These are phyloP conservation scores for Nymphalis urticae DNA, from an alignment of 2,888 invertebrate species.

Conservation along the genomic window DNA sequence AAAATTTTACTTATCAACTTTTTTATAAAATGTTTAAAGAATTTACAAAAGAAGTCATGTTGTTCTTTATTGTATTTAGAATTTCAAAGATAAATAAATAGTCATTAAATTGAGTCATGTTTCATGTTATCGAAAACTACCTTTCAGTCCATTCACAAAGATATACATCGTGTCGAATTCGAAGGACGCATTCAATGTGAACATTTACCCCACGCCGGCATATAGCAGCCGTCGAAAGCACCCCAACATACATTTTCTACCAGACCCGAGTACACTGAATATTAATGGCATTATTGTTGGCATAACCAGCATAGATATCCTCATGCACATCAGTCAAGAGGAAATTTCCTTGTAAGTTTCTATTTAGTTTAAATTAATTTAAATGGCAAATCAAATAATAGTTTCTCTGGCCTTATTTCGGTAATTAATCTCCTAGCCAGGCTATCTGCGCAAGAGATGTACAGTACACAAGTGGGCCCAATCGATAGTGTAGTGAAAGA, in stretches of 20 bases:
- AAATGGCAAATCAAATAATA: not conserved
- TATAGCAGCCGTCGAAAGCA: constrained; percentile 81
- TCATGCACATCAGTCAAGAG: constrained; percentile 90
- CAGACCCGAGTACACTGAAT: constrained; percentile 91
- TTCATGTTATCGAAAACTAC: no score
- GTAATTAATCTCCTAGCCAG: no score
- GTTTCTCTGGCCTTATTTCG: no score
- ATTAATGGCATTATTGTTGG: constrained; percentile 89
- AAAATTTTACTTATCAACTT: no score
- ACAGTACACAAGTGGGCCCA: no score
- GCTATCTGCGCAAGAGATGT: no score
- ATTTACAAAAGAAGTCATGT: no score
- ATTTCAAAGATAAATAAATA: no score
- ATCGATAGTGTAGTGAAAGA: not conserved
- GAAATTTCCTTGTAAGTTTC: constrained; percentile 87
- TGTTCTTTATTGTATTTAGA: no score
- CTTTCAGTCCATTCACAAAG: constrained; percentile 83
- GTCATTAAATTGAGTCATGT: no score
- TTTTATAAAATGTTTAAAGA: no score
- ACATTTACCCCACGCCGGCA: constrained; percentile 92
- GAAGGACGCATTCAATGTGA: constrained; percentile 89
- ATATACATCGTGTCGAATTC: constrained; percentile 88
- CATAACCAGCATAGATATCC: constrained; percentile 90
- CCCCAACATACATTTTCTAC: constrained; percentile 84
- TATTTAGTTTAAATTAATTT: not conserved